A percentile compares a stretch with the other conserved stretches of the same genome.
phyloP scores from a whole-genome alignment of 2,888 invertebrate genomes.

The Caenorhabditis uteleia region DNA sequence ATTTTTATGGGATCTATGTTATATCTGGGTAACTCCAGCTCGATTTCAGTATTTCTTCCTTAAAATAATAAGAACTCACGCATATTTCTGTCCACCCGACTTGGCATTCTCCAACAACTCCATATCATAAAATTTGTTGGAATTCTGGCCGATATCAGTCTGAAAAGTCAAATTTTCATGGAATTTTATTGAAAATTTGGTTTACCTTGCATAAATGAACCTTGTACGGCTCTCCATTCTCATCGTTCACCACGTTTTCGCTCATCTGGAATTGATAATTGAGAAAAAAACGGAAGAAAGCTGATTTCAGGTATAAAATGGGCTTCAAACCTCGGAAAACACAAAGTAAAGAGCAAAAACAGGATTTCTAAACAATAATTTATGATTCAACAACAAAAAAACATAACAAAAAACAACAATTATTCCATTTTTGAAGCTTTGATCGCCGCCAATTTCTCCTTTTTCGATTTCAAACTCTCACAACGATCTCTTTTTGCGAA shows the following conservation, averaged over 20 bases:
- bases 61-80: slow-evolving; percentile 9
- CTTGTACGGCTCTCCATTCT: slow-evolving; percentile 20
- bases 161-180: neutral
- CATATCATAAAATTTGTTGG: slow-evolving; percentile 43
- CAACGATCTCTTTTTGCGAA: slow-evolving; percentile 52
- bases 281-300: neutral
- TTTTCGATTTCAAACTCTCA: slow-evolving; percentile 54
- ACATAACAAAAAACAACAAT: slow-evolving; percentile 3
- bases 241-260: slow-evolving; percentile 14
- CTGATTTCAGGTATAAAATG: neutral
- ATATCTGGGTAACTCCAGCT: no score
- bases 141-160: slow-evolving; percentile 32
- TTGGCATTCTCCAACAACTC: slow-evolving; percentile 15
- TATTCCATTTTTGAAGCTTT: slow-evolving; percentile 5
- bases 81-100: slow-evolving; percentile 6
- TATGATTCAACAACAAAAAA: slow-evolving; percentile 6
- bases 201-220: slow-evolving; percentile 33
- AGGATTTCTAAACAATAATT: slow-evolving; percentile 3
- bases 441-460: slow-evolving; percentile 38
- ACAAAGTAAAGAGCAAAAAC: neutral
- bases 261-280: neutral
- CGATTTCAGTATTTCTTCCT: no score
- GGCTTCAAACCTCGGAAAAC: neutral
- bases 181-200: neutral
- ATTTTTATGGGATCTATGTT: no score